phyloP scores from a whole-genome alignment of 2,113 vertebrate genomes.

The Tympanuchus pallidicinctus region DNA sequence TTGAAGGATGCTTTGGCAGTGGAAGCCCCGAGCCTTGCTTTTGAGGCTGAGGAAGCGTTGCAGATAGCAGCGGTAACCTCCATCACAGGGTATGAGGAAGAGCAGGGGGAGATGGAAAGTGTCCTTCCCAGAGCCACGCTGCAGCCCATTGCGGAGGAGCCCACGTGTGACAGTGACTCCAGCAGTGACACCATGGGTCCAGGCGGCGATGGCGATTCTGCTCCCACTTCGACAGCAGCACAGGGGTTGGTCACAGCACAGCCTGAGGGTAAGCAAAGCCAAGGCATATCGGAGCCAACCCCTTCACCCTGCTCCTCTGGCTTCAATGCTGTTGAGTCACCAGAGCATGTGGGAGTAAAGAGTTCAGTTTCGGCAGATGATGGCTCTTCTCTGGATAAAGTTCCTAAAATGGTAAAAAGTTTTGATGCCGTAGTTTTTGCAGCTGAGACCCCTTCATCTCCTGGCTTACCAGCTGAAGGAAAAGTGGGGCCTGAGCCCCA shows the following conservation, averaged over 20 bases:
- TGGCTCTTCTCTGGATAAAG: constrained; percentile 46
- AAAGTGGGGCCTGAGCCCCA: not conserved
- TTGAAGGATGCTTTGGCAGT: not conserved
- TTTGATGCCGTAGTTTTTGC: constrained; percentile 1
- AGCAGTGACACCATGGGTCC: constrained; percentile 13
- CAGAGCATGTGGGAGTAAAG: not conserved
- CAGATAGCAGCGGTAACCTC: not conserved
- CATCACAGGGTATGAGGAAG: rapidly evolving
- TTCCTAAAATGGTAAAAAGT: constrained; percentile 54
- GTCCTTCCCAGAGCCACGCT: not conserved
- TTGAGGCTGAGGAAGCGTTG: not conserved
- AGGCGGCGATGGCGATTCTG: rapidly evolving
- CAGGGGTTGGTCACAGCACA: not conserved
- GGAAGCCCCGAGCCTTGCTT: not conserved
- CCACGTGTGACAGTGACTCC: constrained; percentile 47
- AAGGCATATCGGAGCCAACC: not conserved
- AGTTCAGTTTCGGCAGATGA: constrained; percentile 1
- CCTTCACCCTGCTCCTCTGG: not conserved
- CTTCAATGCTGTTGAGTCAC: not conserved
- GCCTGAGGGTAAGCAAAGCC: not conserved
- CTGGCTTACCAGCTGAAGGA: not conserved
- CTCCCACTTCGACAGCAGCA: not conserved
- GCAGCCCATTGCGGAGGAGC: constrained; percentile 61
- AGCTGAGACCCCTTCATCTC: not conserved
- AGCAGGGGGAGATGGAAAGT: not conserved